Percentiles rank a stretch among this genome's conserved stretches.
These are phyloP conservation scores for Drosophila testacea DNA, from an alignment of 2,888 invertebrate genomes.

Conservation along the genomic window DNA sequence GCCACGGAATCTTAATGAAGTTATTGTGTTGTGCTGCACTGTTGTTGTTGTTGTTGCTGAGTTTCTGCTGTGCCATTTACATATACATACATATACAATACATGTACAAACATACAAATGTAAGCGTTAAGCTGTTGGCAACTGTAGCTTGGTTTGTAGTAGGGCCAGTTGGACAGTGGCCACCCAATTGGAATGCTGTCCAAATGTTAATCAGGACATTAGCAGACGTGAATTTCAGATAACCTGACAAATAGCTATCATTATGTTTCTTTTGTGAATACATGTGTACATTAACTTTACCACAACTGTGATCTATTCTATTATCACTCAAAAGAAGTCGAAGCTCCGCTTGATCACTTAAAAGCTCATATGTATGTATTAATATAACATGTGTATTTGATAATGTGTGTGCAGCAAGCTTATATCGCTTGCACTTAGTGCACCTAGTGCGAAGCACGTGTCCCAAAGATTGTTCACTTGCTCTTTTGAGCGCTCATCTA, in stretches of 20 bases:
- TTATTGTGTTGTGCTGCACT: constrained; percentile 66
- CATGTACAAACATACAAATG: neutral
- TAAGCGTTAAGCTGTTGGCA: constrained; percentile 27
- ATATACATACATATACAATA: constrained; percentile 22
- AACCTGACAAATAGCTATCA: neutral
- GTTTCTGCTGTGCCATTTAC: constrained; percentile 44
- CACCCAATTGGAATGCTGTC: constrained; percentile 21
- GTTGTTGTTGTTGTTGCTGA: constrained; percentile 35
- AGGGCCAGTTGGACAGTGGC: constrained; percentile 13
- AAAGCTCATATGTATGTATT: neutral
- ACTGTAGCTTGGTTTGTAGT: constrained; percentile 7
- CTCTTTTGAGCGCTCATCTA: neutral
- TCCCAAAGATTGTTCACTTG: neutral
- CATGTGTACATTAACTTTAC: neutral
- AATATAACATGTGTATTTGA: neutral
- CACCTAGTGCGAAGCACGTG: constrained; percentile 10
- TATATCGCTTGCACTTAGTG: constrained; percentile 5
- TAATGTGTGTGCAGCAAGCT: constrained; percentile 10
- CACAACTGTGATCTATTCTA: no score
- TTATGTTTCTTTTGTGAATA: neutral
- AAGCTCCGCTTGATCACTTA: neutral
- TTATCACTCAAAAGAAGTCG: neutral
- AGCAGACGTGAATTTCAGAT: neutral
- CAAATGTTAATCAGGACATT: constrained; percentile 20
- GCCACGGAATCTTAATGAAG: constrained; percentile 77